Evolutionary conservation across 2,888 invertebrate species (phyloP).

Genomic region (Andrena minutula): DNA sequence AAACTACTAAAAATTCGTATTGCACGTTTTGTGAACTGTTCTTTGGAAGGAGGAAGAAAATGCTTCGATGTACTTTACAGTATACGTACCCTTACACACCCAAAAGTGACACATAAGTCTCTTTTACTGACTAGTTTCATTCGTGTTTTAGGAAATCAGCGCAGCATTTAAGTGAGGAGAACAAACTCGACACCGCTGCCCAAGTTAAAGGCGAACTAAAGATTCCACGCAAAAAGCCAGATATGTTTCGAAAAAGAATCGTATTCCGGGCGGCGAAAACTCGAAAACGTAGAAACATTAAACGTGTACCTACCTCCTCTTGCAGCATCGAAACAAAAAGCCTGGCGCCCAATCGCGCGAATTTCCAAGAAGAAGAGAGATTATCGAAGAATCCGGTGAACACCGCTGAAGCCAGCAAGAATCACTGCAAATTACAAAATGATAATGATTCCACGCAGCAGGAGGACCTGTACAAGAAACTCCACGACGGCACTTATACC

Average conservation of each 20-base stretch:
- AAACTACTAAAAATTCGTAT: not conserved
- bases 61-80: not conserved
- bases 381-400: not conserved
- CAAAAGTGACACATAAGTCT: not conserved
- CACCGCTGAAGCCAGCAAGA: not conserved
- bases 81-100: not conserved
- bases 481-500: constrained; percentile 68
- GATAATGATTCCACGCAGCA: constrained; percentile 20
- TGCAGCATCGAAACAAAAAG: not conserved
- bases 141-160: constrained; percentile 70
- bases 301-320: not conserved
- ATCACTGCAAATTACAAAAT: not conserved
- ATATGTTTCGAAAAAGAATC: constrained; percentile 25
- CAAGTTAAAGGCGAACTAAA: constrained; percentile 15
- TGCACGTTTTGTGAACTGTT: constrained; percentile 4
- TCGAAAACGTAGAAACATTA: not conserved
- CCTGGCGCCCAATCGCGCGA: not conserved
- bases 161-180: constrained; percentile 44
- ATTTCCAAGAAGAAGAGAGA: not conserved
- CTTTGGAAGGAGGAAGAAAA: constrained; percentile 2
- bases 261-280: constrained; percentile 9
- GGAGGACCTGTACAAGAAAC: constrained; percentile 63
- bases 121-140: constrained; percentile 58
- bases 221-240: not conserved
- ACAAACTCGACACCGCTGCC: not conserved